Evolutionary conservation across 2,797 vertebrate species (phyloP).

Genomic region (Enoplosus armatus): DNA sequence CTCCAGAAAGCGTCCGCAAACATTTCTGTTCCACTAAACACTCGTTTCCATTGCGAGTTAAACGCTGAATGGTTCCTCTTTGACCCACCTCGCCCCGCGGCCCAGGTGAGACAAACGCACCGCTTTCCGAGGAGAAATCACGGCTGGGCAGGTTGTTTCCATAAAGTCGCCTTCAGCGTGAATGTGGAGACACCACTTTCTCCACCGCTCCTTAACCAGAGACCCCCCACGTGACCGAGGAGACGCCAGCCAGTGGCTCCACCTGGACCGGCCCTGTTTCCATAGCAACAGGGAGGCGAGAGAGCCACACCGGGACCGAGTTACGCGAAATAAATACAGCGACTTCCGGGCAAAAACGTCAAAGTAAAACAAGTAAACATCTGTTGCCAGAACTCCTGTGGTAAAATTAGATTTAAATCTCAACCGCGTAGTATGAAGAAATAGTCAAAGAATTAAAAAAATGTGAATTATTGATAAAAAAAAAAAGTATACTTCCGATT

Average conservation of each 20-base stretch:
- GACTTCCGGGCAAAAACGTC: neutral
- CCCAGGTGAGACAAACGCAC: neutral
- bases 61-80: neutral
- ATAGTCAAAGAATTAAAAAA: neutral
- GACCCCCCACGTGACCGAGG: slow-evolving; percentile 84
- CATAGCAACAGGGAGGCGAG: slow-evolving; percentile 81
- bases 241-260: slow-evolving; percentile 86
- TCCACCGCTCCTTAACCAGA: slow-evolving; percentile 82
- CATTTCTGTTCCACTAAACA: neutral
- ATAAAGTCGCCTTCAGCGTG: slow-evolving; percentile 12
- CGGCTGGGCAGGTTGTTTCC: slow-evolving; percentile 5
- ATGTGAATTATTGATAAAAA: neutral
- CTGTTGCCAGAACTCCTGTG: neutral
- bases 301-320: slow-evolving; percentile 18
- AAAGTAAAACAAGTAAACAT: slow-evolving; percentile 7
- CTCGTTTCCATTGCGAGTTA: neutral
- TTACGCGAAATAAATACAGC: neutral
- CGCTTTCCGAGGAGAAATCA: neutral
- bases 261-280: slow-evolving; percentile 87
- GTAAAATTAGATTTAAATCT: neutral
- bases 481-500: neutral
- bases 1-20: slow-evolving; percentile 16
- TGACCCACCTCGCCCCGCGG: neutral
- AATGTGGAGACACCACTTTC: slow-evolving; percentile 66
- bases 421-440: too few relatives aligned